Conservation (phyloP, 2,113 vertebrate species). For the Perca fluviatilis region DNA sequence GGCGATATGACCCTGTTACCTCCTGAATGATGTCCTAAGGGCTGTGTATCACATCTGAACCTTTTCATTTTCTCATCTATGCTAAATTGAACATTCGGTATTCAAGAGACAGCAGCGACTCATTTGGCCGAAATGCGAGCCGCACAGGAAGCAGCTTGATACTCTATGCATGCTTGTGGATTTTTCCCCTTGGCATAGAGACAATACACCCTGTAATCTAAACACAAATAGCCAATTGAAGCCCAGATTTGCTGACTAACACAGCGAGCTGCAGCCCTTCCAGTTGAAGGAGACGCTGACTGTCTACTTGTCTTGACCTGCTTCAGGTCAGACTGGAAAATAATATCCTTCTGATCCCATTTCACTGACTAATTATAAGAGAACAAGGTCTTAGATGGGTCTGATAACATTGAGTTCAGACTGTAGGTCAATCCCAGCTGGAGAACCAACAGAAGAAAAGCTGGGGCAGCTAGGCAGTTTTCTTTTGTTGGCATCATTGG, state of each 20-base stretch:
- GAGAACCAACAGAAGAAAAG: not conserved
- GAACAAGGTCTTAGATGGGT: conserved; percentile 11
- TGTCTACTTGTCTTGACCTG: conserved; percentile 38
- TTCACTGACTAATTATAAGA: conserved; percentile 59
- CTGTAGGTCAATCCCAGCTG: conserved; percentile 15
- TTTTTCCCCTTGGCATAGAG: conserved; percentile 22
- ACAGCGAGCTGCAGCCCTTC: conserved; percentile 16
- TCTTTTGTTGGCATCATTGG: too few species aligned
- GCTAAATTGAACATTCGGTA: conserved; percentile 43
- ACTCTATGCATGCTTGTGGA: conserved; percentile 16
- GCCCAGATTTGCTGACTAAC: conserved; percentile 45
- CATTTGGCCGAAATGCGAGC: conserved; percentile 7
- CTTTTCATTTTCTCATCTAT: conserved; percentile 30
- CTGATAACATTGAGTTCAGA: not conserved
- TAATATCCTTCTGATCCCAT: conserved; percentile 57
- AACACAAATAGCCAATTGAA: conserved; percentile 42
- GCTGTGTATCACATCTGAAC: conserved; percentile 26
- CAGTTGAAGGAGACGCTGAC: conserved; percentile 38
- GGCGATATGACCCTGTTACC: conserved; percentile 20
- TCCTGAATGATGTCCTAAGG: conserved; percentile 17
- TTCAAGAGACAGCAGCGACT: conserved; percentile 31
- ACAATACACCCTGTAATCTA: conserved; percentile 20
- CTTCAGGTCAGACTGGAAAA: conserved; percentile 54
- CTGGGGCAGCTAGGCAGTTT: not conserved
- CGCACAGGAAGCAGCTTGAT: conserved; percentile 34